Evolutionary conservation across 2,113 vertebrate species (phyloP), one percentile per base, ranked within the genome.

Genomic region (Notarius quadriscutis): DNA sequence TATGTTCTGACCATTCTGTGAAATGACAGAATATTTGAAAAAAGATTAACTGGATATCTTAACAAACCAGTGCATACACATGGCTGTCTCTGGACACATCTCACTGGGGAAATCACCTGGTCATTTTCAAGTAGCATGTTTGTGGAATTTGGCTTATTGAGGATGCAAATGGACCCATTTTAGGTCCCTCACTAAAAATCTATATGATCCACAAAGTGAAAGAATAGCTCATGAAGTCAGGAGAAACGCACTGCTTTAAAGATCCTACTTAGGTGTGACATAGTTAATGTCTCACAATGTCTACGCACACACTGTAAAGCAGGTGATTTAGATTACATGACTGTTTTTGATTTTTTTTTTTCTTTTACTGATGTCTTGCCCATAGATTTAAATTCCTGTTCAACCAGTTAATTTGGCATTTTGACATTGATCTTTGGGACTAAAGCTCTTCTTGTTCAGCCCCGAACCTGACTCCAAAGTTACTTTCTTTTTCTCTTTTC

Each of bases 101-200:
- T 22, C 48, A 84, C 82, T 57, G 48, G 25, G 82, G 25, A 71
- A 67, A 84, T 84, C 65, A 34, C 65, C 65, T 72, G 48, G 65
- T 71, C n/a, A 2, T 69, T 83, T 83, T 50, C 20, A 84, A 71
- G 65, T 27, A 86, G 58, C 58, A 60, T 53, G 27, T 65, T 65
- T 86, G 48, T 65, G 25, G 25, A 85, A 65, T 78, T 62, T 63
- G n/a, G 57, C 18, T 7, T 53, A 62, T 62, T 22, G 79, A 48
- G 79, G 57, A 81, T 41, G 57, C 57, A 41, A 62, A 81, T 81
- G 18, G 79, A 48, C 9, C 30, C 74, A 85, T 63, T 85, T 51
- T 10, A 17, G 57, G 30, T 60, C 53, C 7, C 22, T 58, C 20
- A 60, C 27, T 60, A 27, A 57, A 57, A 79, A 22, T 25, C n/a